Evolutionary conservation across 1,140 invertebrate species (phyloP).

Genomic region (Planococcus citri): DNA sequence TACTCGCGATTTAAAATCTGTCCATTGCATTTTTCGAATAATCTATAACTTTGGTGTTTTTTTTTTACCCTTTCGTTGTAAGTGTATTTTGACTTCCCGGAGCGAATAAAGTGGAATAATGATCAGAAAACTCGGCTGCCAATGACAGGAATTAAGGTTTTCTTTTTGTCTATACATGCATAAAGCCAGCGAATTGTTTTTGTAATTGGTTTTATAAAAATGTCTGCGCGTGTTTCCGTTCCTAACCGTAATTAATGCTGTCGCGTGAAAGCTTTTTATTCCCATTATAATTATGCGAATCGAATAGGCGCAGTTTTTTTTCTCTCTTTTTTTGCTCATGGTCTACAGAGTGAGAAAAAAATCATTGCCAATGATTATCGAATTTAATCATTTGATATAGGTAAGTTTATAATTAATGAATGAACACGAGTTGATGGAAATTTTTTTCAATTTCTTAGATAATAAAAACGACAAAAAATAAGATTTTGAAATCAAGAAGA

Average conservation of each 20-base stretch:
- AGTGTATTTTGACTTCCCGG: background rate
- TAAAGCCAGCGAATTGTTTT: slow-evolving; percentile 3
- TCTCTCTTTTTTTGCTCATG: too few species aligned
- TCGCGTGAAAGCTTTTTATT: background rate
- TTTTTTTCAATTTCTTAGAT: too few species aligned
- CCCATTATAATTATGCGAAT: too few species aligned
- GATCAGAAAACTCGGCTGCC: background rate
- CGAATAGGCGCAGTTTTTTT: too few species aligned
- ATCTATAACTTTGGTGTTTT: background rate
- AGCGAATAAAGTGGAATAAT: slow-evolving; percentile 7
- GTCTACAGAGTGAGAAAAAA: too few species aligned
- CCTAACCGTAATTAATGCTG: background rate
- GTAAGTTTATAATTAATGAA: too few species aligned
- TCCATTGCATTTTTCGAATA: slow-evolving; percentile 7
- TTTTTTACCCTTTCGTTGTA: slow-evolving; percentile 5
- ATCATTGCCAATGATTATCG: too few species aligned
- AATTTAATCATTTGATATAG: too few species aligned
- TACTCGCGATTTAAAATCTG: background rate
- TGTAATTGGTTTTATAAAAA: background rate
- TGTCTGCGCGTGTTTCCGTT: background rate
- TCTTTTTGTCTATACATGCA: background rate
- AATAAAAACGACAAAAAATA: too few species aligned
- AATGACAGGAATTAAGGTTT: background rate
- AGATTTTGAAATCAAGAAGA: too few species aligned
- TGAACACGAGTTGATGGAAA: too few species aligned